Base-by-base conservation (phyloP, 35 echinoderm and acorn worm genomes). In the Stichopus chloronotus region DNA sequence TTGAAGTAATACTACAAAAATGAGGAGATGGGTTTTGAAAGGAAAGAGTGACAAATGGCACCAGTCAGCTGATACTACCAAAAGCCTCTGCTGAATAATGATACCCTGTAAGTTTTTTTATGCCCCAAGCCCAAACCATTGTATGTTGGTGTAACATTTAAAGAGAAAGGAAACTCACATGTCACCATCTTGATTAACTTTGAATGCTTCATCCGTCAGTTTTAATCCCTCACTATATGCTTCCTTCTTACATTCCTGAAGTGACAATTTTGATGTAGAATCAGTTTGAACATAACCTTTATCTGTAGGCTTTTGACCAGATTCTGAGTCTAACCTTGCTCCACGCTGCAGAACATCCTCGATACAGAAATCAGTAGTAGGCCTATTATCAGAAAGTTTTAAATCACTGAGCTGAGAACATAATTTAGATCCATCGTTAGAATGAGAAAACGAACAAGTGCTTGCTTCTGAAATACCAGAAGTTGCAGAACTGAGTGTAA, bases 151-250 rank as follows among this genome's bases (percentile, higher is more conserved):
- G 30, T 43, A 43, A 43, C 30, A 43, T 43, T 43, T 43, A 3
- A 54, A 19, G 59, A 78, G 17, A 76, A 23, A 22, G 17, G 13
- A 69, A 17, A 94, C 95, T 96, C 84, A 96, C 95, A 93, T 96
- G 30, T 96, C 95, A 79, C 95, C 95, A 83, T 96, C 95, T 83
- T 96, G 87, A 63, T 96, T 93, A 59, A 91, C 78, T 53, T 93
- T 90, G 59, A 84, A 92, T n/a, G 95, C 95, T 81, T 96, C 88
- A 17, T 87, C 55, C 14, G 92, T 91, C 7, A 96, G 60, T 24
- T 91, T 13, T 22, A 95, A 53, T 4, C 72, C 91, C 20, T 93
- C 94, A 52, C 8, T 13, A 17, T 87, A 59, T 24, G 14, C 19
- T 69, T 65, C 60, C 52, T 25, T 89, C 71, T 25, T 89, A 52